Base-by-base conservation (phyloP, 30 jellyfish, hydroid and myxozoan species). In the Sanderia malayensis region DNA sequence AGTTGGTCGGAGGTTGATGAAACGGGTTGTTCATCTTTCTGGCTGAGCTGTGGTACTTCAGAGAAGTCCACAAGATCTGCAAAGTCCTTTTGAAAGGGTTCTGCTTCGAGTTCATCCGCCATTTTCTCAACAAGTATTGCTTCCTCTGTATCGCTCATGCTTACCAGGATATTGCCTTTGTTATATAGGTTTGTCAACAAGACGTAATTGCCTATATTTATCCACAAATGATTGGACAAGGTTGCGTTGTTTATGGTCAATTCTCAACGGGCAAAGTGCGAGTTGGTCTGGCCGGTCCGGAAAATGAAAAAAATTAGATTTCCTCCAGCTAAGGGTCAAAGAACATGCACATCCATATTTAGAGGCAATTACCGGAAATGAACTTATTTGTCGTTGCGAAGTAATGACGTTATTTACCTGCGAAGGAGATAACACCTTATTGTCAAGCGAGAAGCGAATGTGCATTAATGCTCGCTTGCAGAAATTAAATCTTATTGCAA, bases 1-100 rank as follows among this genome's bases (percentile, higher is more conserved):
- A 78, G 62, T 37, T 78, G 81, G 55, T 78, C 89, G 64, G 89
- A 64, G 81, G 89, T 78, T 22, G 89, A 64, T 24, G 89, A 78
- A 70, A 78, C 71, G 25, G 89, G 89, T 44, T 69, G 58, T 27
- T 53, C 89, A 24, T 78, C 89, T n/a, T 29, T 49, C 23, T 64
- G 67, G 22, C 34, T 22, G 57, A 55, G 76, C 46, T 78, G 89
- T 52, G 87, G 46, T 6, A 13, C 6, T 72, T 78, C 89, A 32
- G 61, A 46, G 11, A 66, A 47, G 61, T 64, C 81, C 44, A 64
- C 68, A 57, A 78, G 32, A 52, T 64, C 75, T 64, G 53, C 49
- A 7, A 79, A n/a, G n/a, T 33, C 67, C 49, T 65, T 52, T 46
- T 25, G 81, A 29, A 67, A 67, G 13, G 72, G 81, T 78, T 64